These are phyloP conservation scores for Myopa testacea DNA, from an alignment of 2,888 invertebrate species.

Conservation along the genomic window DNA sequence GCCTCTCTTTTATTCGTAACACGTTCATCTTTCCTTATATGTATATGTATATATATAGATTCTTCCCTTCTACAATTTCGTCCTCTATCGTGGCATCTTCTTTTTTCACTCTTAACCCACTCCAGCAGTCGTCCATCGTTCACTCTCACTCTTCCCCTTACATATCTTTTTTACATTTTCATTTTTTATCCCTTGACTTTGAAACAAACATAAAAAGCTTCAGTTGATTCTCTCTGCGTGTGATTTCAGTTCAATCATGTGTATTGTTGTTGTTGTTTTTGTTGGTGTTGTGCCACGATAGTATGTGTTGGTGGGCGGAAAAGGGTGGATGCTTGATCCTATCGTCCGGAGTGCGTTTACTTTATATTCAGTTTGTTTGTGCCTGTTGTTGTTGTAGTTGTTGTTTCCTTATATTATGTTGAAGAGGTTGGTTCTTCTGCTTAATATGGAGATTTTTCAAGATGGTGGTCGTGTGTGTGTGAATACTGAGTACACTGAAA, in stretches of 20 bases:
- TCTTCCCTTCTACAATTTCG: background rate
- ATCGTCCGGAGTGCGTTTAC: background rate
- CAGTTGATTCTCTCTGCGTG: background rate
- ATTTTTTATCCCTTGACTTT: slow-evolving; percentile 37
- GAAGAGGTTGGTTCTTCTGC: slow-evolving; percentile 5
- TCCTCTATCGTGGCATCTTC: slow-evolving; percentile 43
- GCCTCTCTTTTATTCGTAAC: slow-evolving; percentile 33
- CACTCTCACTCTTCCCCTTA: background rate
- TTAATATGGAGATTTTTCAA: slow-evolving; percentile 38
- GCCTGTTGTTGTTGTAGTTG: background rate
- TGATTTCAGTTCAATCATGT: background rate
- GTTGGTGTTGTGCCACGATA: background rate
- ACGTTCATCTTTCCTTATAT: slow-evolving; percentile 19
- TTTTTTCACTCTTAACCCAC: background rate
- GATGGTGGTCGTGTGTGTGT: slow-evolving; percentile 17
- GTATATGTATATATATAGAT: background rate
- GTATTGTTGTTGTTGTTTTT: background rate
- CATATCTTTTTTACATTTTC: slow-evolving; percentile 35
- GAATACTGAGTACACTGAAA: background rate
- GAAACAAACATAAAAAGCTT: slow-evolving; percentile 8
- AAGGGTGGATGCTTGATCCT: background rate
- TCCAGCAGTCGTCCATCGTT: background rate
- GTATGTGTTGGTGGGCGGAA: background rate
- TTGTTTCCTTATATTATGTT: background rate
- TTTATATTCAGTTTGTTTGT: background rate